These are phyloP conservation scores for Melinaea marsaeus DNA, from an alignment of 2,888 invertebrate species.

Conservation along the genomic window DNA sequence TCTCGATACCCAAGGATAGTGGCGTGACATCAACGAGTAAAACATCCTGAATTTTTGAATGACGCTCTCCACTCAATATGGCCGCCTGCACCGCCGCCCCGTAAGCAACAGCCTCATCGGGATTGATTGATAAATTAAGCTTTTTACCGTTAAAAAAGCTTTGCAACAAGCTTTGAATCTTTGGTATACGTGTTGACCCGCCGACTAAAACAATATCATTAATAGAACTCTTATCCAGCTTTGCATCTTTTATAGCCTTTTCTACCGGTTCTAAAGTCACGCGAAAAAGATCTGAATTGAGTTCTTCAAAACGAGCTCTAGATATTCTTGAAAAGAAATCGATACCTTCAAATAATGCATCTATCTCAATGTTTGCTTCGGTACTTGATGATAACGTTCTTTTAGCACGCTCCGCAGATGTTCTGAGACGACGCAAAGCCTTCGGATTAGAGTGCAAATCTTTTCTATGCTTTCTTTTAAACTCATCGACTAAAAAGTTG, in stretches of 20 bases:
- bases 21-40: conserved; percentile 78
- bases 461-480: conserved; percentile 83
- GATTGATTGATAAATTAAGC: conserved; percentile 85
- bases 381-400: conserved; percentile 86
- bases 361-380: conserved; percentile 85
- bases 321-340: conserved; percentile 83
- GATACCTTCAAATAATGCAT: conserved; percentile 84
- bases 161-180: conserved; percentile 84
- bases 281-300: conserved; percentile 84
- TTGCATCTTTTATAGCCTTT: conserved; percentile 86
- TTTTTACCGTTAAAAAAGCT: conserved; percentile 86
- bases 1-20: conserved; percentile 86
- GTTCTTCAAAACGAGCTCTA: conserved; percentile 86
- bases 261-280: conserved; percentile 86
- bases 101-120: conserved; percentile 89
- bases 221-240: conserved; percentile 84
- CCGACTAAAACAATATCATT: conserved; percentile 90
- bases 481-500: conserved; percentile 82
- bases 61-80: conserved; percentile 83
- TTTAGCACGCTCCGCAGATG: conserved; percentile 87
- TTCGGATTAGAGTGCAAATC: conserved; percentile 81
- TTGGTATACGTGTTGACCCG: conserved; percentile 88
- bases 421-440: conserved; percentile 82
- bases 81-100: conserved; percentile 87
- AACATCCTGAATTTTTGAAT: conserved; percentile 84